Conservation (phyloP, 1,140 invertebrate species). For the Drosophila lacertosa region DNA sequence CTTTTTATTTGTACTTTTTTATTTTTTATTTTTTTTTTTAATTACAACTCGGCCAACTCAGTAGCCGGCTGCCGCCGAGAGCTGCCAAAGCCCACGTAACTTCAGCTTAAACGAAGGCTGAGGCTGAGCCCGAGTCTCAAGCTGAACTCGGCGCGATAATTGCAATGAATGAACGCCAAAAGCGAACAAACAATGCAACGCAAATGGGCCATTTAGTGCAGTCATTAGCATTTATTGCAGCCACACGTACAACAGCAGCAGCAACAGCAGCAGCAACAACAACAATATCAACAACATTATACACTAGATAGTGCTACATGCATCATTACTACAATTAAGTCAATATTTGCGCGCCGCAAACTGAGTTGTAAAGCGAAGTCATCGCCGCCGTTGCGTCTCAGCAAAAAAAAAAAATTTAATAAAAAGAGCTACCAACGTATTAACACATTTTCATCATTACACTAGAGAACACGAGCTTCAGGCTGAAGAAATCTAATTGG, state of each 20-base stretch:
- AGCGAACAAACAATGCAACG: conserved; percentile 49
- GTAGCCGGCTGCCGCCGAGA: conserved; percentile 12
- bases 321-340: conserved; percentile 61
- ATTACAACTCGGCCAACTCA: conserved; percentile 46
- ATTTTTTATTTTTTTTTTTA: conserved; percentile 33
- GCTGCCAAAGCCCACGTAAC: conserved; percentile 35
- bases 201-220: conserved; percentile 70
- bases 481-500: background rate
- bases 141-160: conserved; percentile 54
- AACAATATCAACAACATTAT: conserved; percentile 14
- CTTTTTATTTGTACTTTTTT: conserved; percentile 4
- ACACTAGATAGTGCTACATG: conserved; percentile 40
- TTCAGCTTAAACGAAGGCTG: too few relatives aligned
- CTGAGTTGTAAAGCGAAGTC: conserved; percentile 49
- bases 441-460: conserved; percentile 56
- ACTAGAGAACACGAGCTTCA: conserved; percentile 26
- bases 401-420: conserved; percentile 17
- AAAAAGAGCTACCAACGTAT: conserved; percentile 34
- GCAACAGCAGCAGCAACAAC: conserved; percentile 23
- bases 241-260: conserved; percentile 37
- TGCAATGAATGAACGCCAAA: conserved; percentile 74
- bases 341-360: conserved; percentile 53
- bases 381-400: conserved; percentile 21
- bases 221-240: conserved; percentile 77
- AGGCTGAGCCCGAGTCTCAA: background rate